Base-by-base conservation (phyloP, 2,888 invertebrate species). In the Cheilosia scutellata region DNA sequence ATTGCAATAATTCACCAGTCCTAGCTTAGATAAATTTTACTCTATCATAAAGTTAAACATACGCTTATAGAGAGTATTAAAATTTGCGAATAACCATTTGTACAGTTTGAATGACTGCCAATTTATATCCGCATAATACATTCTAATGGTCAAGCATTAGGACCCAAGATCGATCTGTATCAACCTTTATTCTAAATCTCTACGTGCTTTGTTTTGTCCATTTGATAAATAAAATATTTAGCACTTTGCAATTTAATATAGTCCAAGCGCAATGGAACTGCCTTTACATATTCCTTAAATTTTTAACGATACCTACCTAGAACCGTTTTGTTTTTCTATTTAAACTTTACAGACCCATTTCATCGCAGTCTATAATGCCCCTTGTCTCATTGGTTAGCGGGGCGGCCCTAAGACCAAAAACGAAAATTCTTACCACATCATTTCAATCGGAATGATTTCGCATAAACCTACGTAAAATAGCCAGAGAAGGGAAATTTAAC, bases 381-480 rank as follows among this genome's bases (percentile, higher is more conserved):
- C 16, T 40, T 51, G 16, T 44, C 42, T 51, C 62, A 33, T 70
- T 55, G 44, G 57, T 62, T 63, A 53, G 65, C 65, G 60, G 60
- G 20, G 77, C 77, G 60, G 49, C 60, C 11, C 11, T 11, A 72
- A 78, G 62, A 72, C 40, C 62, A 77, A 68, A 31, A 55, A 55
- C n/a, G 4, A 70, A 63, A 57, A 71, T 82, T 82, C 86, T 82
- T 86, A 66, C 86, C 86, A 86, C 86, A 80, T 86, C 82, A 86
- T 82, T 86, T 86, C 86, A 86, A 86, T 86, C 71, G 86, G 72
- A 86, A 86, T 86, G 86, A 86, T 86, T 86, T 86, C 82, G 80
- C 76, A 86, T 77, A 86, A 86, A 72, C 60, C 86, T 55, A 79
- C 66, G 72, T 66, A 77, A 82, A 80, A 72, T 58, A 76, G 76